Base-by-base conservation (phyloP, 1,140 invertebrate species). In the Zaprionus africanus region DNA sequence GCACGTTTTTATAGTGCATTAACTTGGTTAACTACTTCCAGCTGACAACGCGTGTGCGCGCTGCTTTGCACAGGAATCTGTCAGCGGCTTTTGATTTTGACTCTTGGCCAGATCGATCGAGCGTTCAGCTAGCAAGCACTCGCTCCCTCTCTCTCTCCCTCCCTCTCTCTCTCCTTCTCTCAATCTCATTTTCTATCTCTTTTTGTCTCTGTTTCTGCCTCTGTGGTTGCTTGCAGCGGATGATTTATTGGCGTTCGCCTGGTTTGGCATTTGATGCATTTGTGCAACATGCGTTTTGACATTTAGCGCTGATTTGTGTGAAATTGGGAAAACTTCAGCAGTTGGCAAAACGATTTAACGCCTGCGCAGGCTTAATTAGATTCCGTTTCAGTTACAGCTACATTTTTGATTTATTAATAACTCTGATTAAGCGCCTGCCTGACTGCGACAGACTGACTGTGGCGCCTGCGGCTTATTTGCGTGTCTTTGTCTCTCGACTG, bases 281-380 rank as follows among this genome's bases (percentile, higher is more conserved):
- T 88, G 85, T 88, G 85, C 86, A 90, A 90, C 85, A 90, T 90
- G 85, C 86, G 79, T 90, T 90, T 90, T 90, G 85, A 90, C 85
- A 90, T 90, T 90, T 90, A 82, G 80, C 75, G 85, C 81, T 90
- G 85, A 90, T 90, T 90, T 90, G 85, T 90, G 85, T 90, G 82
- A 90, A 90, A 90, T 90, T 90, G 68, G 69, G 60, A 67, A 66
- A 61, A 73, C 51, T 51, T 22, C 28, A 62, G 2, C 15, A 43
- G 36, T n/a, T 43, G n/a, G 61, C 26, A 36, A 24, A 34, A 54
- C 31, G 11, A 28, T 26, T 49, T 51, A 51, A 51, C 46, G 38
- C 49, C 28, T 41, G 56, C 57, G 56, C 57, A 11, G 41, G 41
- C 59, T 75, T 70, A 75, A 75, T 75, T 75, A 75, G 59, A 70